Base-by-base conservation (phyloP, 1,140 invertebrate genomes). In the Drosophila truncata region DNA sequence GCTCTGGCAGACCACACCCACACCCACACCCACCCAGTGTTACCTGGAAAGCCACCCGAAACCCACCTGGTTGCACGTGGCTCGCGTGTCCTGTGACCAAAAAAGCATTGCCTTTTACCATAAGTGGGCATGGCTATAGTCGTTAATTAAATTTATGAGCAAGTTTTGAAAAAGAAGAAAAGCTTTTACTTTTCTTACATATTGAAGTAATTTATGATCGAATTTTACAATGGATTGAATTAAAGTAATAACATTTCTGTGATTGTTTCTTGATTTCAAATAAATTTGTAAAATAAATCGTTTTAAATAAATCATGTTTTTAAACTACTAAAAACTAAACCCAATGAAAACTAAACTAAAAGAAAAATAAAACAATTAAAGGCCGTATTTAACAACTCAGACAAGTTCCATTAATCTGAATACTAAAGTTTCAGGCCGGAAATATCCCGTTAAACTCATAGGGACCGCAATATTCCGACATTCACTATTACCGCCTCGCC, bases 131-230 rank as follows among this genome's bases (percentile, higher is more conserved):
- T 66, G 66, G 29, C 44, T 33, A 37, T 16, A 52, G 64, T 66
- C 31, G 47, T 70, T 70, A 42, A 66, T 70, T 70, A 54, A 66
- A 54, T 70, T 70, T 54, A 70, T 54, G 62, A 18, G 13, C 31
- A 13, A 52, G 23, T n/a, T 50, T 27, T 29, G 61, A 29, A 2
- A 59, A 42, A 33, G n/a, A 3, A 44, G 6, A 2, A 13, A 44
- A 18, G 9, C 10, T 23, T 16, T 16, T 16, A 13, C 18, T 10
- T 50, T 50, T n/a, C 14, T 25, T 47, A 23, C 44, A 14, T 2
- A 25, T 4, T 25, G 3, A 9, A 25, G 8, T 5, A 9, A 49
- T 49, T 49, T 49, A 49, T 27, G 9, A n/a, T 11, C 16, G 47
- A 49, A 11, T n/a, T 27, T n/a, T n/a, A 27, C 9, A 18, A 6